Conservation (phyloP, 1,140 invertebrate genomes). For the Oryzaephilus surinamensis region DNA sequence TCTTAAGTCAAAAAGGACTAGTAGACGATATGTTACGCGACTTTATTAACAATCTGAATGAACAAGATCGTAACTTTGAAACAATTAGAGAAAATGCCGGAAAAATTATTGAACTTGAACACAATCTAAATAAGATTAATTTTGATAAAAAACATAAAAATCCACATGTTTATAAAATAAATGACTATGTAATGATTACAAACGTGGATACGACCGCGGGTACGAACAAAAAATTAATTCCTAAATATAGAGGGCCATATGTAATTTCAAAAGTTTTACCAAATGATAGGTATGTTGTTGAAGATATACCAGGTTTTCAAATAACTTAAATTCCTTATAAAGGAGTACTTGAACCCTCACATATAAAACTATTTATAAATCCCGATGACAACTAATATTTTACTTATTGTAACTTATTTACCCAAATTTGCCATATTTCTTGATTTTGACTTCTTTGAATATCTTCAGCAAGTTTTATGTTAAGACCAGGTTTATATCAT, state of each 20-base stretch:
- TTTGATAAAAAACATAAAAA: conserved; percentile 17
- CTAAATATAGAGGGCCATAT: conserved; percentile 26
- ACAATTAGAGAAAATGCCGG: conserved; percentile 3
- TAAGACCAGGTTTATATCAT: conserved; percentile 2
- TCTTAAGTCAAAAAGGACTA: conserved; percentile 16
- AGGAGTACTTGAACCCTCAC: too few relatives aligned
- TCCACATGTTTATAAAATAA: conserved; percentile 13
- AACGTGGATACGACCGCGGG: conserved; percentile 22
- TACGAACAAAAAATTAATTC: conserved; percentile 22
- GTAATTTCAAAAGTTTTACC: conserved; percentile 19
- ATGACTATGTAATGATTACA: conserved; percentile 25
- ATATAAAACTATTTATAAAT: too few relatives aligned
- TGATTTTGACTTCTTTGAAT: too few relatives aligned
- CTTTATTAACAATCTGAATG: too few relatives aligned
- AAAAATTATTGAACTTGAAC: conserved; percentile 8
- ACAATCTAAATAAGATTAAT: conserved; percentile 8
- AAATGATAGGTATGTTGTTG: conserved; percentile 23
- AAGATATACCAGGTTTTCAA: conserved; percentile 22
- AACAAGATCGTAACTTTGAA: conserved; percentile 5
- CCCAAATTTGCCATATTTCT: too few relatives aligned
- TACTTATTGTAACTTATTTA: too few relatives aligned
- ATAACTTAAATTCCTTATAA: conserved; percentile 14
- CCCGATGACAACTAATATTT: too few relatives aligned
- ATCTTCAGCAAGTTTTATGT: background rate
- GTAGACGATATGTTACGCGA: conserved; percentile 13